These are phyloP conservation scores for Drosophila anomelani DNA, from an alignment of 2,888 invertebrate genomes.

Conservation along the genomic window DNA sequence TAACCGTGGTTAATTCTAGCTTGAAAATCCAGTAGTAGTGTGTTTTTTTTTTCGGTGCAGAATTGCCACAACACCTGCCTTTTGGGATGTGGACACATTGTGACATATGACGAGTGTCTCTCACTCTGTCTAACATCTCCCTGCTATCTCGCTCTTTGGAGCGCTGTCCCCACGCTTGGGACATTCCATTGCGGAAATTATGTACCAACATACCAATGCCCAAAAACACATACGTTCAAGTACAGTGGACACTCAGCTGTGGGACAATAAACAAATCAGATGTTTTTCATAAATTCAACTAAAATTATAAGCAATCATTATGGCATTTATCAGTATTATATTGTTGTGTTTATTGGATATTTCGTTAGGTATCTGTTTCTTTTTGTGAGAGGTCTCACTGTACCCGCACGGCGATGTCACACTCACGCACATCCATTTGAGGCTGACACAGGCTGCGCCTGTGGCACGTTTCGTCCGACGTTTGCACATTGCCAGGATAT, in stretches of 20 bases:
- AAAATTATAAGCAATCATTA: neutral
- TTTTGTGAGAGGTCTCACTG: neutral
- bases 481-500: constrained; percentile 78
- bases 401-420: constrained; percentile 28
- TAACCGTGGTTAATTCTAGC: neutral
- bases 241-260: constrained; percentile 3
- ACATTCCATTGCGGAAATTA: constrained; percentile 71
- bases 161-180: constrained; percentile 41
- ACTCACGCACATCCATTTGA: constrained; percentile 45
- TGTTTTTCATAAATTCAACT: neutral
- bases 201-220: constrained; percentile 49
- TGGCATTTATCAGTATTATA: no score
- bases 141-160: neutral
- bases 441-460: constrained; percentile 37
- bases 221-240: constrained; percentile 23
- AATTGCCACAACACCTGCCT: constrained; percentile 30
- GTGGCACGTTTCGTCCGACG: constrained; percentile 65
- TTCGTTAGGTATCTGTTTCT: no score
- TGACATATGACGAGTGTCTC: constrained; percentile 50
- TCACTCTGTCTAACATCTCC: constrained; percentile 9
- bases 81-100: constrained; percentile 44
- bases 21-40: neutral
- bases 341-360: no score
- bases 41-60: constrained; percentile 9
- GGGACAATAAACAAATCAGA: neutral